Conservation (phyloP, 92 coral and sea anemone genomes). For the Porites lobata region DNA sequence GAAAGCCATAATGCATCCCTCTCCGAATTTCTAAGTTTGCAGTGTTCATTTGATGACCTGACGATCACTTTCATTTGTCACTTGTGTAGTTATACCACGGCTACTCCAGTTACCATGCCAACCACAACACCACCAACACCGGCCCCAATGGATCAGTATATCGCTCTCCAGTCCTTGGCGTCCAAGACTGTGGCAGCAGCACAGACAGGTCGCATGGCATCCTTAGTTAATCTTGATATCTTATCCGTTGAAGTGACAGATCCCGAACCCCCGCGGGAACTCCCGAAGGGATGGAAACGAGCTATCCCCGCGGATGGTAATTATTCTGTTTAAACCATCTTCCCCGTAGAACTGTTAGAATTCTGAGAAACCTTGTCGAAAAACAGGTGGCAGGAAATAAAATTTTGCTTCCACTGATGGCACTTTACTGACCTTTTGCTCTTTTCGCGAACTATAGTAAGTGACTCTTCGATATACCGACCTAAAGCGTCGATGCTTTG, state of each 20-base stretch:
- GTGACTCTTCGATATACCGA: no score
- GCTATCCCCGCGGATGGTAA: conserved; percentile 89
- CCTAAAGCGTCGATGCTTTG: no score
- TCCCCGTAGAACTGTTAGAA: no score
- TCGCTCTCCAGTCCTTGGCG: conserved; percentile 71
- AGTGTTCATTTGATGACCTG: no score
- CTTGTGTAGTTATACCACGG: conserved; percentile 34
- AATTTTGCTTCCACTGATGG: no score
- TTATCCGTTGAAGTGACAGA: conserved; percentile 78
- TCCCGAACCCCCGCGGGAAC: conserved; percentile 84
- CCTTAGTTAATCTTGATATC: conserved; percentile 75
- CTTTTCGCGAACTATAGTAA: no score
- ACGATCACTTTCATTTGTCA: background rate
- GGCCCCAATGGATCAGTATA: conserved; percentile 68
- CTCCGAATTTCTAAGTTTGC: no score
- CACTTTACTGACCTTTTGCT: no score
- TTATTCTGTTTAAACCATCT: background rate
- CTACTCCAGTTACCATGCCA: conserved; percentile 37
- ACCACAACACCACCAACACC: conserved; percentile 48
- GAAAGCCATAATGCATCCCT: no score
- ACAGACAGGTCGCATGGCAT: conserved; percentile 81
- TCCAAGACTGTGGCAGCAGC: conserved; percentile 78
- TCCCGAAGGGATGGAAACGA: conserved; percentile 83
- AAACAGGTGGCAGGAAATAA: background rate
- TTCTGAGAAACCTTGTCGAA: background rate